Base-by-base conservation (phyloP, 2,888 invertebrate species). In the Phengaris alcon region DNA sequence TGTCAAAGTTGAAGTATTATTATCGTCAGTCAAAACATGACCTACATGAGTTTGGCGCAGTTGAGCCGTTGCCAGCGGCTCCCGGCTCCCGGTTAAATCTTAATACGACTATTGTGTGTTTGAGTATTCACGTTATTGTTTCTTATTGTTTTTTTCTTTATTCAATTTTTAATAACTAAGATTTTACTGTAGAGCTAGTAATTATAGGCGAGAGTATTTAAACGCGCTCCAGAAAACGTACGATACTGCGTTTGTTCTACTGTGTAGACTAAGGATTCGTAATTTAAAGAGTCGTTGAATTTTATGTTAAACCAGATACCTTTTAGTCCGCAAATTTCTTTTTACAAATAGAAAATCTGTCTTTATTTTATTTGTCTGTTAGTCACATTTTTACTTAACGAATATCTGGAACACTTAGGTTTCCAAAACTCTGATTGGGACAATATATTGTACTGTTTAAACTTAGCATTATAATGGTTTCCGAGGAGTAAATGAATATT, bases 1-100 rank as follows among this genome's bases (percentile, higher is more conserved):
- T 79, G 77, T 76, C 78, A 78, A 79, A 79, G 78, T 77, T 77
- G 76, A 78, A 69, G 76, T 74, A 77, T 77, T 77, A 76, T 77
- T 77, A 78, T 78, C 75, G 75, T 77, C 75, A 74, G 76, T 78
- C 77, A 77, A 78, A 79, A 78, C 77, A 78, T 77, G 79, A 79
- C 79, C 79, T 75, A 79, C 76, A 75, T 78, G 64, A 54, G 73
- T 73, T 74, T 78, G 75, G 75, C 75, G 77, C 77, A 76, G 76
- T 79, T 79, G 79, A 79, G 70, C 52, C 73, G 74, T 75, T 79
- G 79, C 78, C 79, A 79, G 22, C 55, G 68, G 59, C 68, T 52
- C 54, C 15, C 51, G 52, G 70, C 68, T 52, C 54, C 15, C 51
- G 70, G 70, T 70, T 22, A n/a, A 70, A 52, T 73, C 57, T 46